These are phyloP conservation scores for Cepaea hortensis DNA, from an alignment of 2,888 invertebrate genomes.

Conservation along the genomic window DNA sequence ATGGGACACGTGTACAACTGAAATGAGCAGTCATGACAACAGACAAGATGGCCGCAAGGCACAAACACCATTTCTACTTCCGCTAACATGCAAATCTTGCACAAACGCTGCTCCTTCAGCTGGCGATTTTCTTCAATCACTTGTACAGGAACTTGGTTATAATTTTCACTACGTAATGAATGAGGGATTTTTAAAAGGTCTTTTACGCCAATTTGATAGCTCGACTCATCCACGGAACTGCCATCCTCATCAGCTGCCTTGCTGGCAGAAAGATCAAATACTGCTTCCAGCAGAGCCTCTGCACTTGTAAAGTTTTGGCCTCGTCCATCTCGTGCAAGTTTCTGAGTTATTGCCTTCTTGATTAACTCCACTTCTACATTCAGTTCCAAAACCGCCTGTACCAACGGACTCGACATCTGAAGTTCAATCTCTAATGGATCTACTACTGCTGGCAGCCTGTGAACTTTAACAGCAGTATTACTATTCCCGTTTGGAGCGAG, in stretches of 20 bases:
- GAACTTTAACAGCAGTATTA: not conserved
- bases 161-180: not conserved
- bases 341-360: slow-evolving; percentile 62
- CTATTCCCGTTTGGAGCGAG: not conserved
- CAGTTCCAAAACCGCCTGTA: slow-evolving; percentile 65
- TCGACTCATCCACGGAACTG: not conserved
- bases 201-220: not conserved
- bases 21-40: slow-evolving; percentile 92
- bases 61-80: slow-evolving; percentile 92
- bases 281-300: slow-evolving; percentile 12
- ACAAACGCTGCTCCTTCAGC: slow-evolving; percentile 88
- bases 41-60: slow-evolving; percentile 95
- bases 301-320: slow-evolving; percentile 18
- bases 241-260: not conserved
- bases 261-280: not conserved
- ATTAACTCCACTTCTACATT: slow-evolving; percentile 63
- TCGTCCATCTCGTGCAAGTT: slow-evolving; percentile 52
- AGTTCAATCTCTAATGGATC: slow-evolving; percentile 59
- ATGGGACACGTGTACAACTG: slow-evolving; percentile 89
- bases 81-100: slow-evolving; percentile 95
- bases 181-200: not conserved
- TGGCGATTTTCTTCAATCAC: slow-evolving; percentile 86
- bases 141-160: slow-evolving; percentile 2
- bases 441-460: not conserved
- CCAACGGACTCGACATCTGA: slow-evolving; percentile 65